Base-by-base conservation (phyloP, 2,113 vertebrate genomes). In the Elanoides forficatus region DNA sequence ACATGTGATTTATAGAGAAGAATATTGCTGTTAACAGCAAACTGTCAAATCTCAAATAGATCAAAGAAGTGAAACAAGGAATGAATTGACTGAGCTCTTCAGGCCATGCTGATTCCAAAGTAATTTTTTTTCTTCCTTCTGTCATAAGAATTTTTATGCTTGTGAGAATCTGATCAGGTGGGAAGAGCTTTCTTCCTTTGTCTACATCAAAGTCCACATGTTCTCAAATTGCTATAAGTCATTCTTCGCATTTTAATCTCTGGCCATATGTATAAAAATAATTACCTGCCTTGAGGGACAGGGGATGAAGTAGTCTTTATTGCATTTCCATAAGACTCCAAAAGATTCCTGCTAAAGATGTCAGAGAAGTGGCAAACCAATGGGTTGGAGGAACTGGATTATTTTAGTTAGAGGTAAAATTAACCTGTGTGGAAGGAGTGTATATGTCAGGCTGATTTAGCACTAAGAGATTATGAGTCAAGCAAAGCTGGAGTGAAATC, bases 121-220 rank as follows among this genome's bases (percentile, higher is more conserved):
- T 60, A 81, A 48, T 79, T 88, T 82, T 90, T 90, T 96, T 86
- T 84, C 72, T 95, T 97, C 96, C 72, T 88, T 95, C 97, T 97
- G 94, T 96, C 96, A 87, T 87, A 91, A 97, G 95, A 93, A 97
- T 93, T 94, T 94, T 96, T 93, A 91, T 86, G 68, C 65, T 86
- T 87, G 68, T 92, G 63, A 88, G 93, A 94, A 80, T 92, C 73
- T 90, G 62, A 52, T 93, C 93, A 90, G 92, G 75, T 96, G 95
- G 88, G 78, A 85, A 95, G 93, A 92, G 79, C 32, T 82, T 88
- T 96, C 90, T 74, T 94, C 83, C 94, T 97, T 88, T 90, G 86
- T 87, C 29, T 56, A 97, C 97, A 98, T 98, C 98, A 98, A 98
- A 98, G 98, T 85, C 66, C 92, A 25, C 78, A 62, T 88, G 95